Percentiles rank a stretch among this genome's conserved stretches.
These are phyloP conservation scores for Brienomyrus longianalis DNA, from an alignment of 2,113 vertebrate species.

Conservation along the genomic window DNA sequence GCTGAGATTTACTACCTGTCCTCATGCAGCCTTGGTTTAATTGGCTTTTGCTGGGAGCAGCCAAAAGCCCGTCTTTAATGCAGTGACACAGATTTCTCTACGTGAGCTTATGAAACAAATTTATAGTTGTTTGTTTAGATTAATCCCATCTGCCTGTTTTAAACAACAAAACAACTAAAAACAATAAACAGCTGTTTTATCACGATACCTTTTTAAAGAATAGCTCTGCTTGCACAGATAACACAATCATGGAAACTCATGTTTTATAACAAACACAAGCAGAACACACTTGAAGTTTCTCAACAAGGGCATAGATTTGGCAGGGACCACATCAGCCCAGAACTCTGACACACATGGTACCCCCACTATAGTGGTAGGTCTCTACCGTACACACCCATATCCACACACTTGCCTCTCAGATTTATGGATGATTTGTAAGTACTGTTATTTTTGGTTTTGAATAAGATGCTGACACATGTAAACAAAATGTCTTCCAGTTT, in stretches of 20 bases:
- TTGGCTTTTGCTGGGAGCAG: not conserved
- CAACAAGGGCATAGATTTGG: not conserved
- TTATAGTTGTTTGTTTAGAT: not conserved
- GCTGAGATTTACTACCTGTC: not conserved
- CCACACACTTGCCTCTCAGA: not conserved
- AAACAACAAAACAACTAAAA: not conserved
- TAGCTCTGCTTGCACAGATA: not conserved
- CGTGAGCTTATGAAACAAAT: not conserved
- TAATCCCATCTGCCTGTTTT: not conserved
- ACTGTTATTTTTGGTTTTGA: slow-evolving; percentile 5
- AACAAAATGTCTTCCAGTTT: slow-evolving; percentile 12
- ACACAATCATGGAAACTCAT: too few species aligned
- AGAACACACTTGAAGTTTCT: not conserved
- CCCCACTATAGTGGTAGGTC: too few species aligned
- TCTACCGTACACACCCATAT: not conserved
- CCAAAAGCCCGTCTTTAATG: not conserved
- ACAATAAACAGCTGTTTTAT: not conserved
- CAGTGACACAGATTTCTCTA: not conserved
- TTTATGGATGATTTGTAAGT: not conserved
- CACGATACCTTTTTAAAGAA: not conserved
- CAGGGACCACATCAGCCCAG: not conserved
- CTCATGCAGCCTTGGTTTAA: not conserved
- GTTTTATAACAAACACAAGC: not conserved
- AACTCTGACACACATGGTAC: not conserved
- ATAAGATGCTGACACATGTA: not conserved